A percentile compares a stretch with the other conserved stretches of the same genome.
phyloP scores from a whole-genome alignment of 2,797 vertebrate genomes.

The Artibeus jamaicensis region DNA sequence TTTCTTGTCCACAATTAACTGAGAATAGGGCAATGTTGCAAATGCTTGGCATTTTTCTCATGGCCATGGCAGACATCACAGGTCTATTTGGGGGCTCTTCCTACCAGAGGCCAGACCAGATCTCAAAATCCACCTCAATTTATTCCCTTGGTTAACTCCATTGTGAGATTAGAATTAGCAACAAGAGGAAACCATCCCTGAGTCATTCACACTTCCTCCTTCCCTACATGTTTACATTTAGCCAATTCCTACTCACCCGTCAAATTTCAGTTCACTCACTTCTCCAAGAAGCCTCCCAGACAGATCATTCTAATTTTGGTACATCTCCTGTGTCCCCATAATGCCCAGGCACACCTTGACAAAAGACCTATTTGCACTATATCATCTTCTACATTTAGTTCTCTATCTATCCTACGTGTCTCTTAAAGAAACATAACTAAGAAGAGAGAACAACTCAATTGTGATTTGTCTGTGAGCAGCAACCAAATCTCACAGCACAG shows the following conservation, averaged over 20 bases:
- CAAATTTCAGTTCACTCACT: background rate
- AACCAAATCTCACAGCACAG: background rate
- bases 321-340: background rate
- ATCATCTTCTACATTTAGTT: background rate
- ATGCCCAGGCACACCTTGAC: background rate
- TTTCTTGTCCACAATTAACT: background rate
- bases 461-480: background rate
- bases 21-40: background rate
- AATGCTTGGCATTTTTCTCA: background rate
- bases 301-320: background rate
- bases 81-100: background rate
- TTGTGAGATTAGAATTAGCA: background rate
- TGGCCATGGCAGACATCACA: fast-evolving
- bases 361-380: background rate
- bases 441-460: background rate
- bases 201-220: background rate
- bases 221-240: background rate
- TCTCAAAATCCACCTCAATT: background rate
- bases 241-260: background rate
- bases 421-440: background rate
- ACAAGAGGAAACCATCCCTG: background rate
- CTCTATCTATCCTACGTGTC: background rate
- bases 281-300: background rate
- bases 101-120: background rate
- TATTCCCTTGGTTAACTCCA: background rate